A percentile compares a stretch with the other conserved stretches of the same genome.
phyloP scores from a whole-genome alignment of 92 coral and sea anemone species.

The Porites cylindrica region DNA sequence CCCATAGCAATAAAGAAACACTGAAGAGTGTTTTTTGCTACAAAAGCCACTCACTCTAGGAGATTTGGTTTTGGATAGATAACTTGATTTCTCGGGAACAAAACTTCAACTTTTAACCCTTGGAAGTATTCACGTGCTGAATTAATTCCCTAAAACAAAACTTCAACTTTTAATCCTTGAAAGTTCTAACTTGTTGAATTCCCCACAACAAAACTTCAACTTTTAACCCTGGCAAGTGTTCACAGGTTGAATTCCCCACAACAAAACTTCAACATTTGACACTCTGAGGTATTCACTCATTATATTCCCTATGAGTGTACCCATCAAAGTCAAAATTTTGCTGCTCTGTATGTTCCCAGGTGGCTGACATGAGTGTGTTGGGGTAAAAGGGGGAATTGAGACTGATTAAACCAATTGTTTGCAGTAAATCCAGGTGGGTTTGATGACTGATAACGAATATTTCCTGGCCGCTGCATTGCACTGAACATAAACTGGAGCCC shows the following conservation, averaged over 20 bases:
- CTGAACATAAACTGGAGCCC: neutral
- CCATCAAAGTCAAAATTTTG: constrained; percentile 1
- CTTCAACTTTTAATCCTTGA: neutral
- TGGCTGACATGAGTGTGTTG: constrained; percentile 16
- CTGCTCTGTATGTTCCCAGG: neutral
- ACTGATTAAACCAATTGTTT: constrained; percentile 14
- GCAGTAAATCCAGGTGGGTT: no score
- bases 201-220: no score
- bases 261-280: constrained; percentile 11
- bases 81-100: constrained; percentile 1
- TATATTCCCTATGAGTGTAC: neutral
- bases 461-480: no score
- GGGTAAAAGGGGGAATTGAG: constrained; percentile 34
- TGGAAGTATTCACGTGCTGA: no score
- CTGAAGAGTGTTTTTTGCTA: constrained; percentile 4
- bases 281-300: constrained; percentile 10
- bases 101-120: no score
- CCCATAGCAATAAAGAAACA: constrained; percentile 13
- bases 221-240: neutral
- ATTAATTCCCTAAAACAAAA: neutral
- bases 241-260: neutral
- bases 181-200: no score
- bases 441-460: no score
- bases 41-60: constrained; percentile 15
- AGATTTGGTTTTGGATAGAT: neutral